Base-by-base conservation (phyloP, 1,140 invertebrate genomes). In the Drosophila tropicalis region DNA sequence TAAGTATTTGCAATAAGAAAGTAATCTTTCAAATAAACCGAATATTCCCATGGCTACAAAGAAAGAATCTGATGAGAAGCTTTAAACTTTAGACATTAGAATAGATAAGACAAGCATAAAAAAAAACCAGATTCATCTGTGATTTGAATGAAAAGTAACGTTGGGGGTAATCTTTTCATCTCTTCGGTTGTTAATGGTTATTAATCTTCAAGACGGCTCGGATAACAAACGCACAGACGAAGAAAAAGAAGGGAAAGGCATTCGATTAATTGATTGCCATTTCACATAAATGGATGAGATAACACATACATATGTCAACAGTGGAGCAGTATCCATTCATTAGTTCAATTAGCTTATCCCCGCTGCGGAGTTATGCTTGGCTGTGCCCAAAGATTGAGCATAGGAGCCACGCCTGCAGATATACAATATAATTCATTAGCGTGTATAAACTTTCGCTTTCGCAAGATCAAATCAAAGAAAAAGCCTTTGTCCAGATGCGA, bases 391-490 rank as follows among this genome's bases (percentile, higher is more conserved):
- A 32, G 41, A 62, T 62, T 62, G 41, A 22, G 22, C 41, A 19
- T n/a, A 19, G 57, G 17, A 4, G 34, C 34, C 29, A 29, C 34
- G 44, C 29, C 62, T 54, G n/a, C 29, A 15, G 44, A 39, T 67
- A 65, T 67, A 72, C 62, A 78, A 78, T 61, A 87, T 79, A 86
- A 83, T 87, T 87, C 76, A 86, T 87, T 86, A 87, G 82, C 83
- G 83, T 76, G 71, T 70, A 87, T 73, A 86, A 86, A 86, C 83
- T 86, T 86, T 89, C 83, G 83, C 83, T 86, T 86, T 86, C 72
- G 83, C 79, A 86, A 86, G 83, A 86, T 89, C 83, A 89, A 86
- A 86, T 89, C 72, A 87, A 89, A 72, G 65, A 79, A 73, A 70
- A 70, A 69, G 63, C 64, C 65, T 76, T 72, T 70, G 67, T 74